phyloP scores from a whole-genome alignment of 2,888 invertebrate species.

The Cryptophagus acutangulus region DNA sequence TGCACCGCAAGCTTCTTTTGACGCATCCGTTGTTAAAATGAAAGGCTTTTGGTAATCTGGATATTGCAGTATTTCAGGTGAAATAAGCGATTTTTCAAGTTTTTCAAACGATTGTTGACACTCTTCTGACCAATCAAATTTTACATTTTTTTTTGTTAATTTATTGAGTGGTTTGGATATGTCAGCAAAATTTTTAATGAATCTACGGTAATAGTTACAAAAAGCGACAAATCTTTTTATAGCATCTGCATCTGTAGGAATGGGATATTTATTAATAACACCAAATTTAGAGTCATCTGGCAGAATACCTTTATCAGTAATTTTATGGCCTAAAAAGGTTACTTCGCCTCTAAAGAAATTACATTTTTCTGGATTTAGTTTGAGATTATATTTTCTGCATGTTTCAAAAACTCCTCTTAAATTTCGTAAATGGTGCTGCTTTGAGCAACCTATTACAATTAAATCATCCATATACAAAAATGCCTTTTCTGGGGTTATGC shows the following conservation, averaged over 20 bases:
- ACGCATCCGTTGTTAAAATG: conserved; percentile 16
- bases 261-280: conserved; percentile 10
- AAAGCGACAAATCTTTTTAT: conserved; percentile 11
- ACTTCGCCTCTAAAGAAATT: conserved; percentile 22
- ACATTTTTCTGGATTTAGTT: conserved; percentile 22
- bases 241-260: conserved; percentile 9
- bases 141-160: conserved; percentile 9
- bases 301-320: conserved; percentile 10
- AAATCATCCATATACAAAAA: conserved; percentile 31
- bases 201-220: conserved; percentile 11
- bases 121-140: conserved; percentile 13
- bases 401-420: conserved; percentile 13
- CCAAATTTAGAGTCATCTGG: conserved; percentile 8
- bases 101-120: conserved; percentile 13
- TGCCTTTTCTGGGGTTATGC: conserved; percentile 18
- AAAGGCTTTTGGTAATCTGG: conserved; percentile 17
- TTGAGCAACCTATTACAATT: conserved; percentile 24
- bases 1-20: conserved; percentile 15
- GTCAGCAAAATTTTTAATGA: conserved; percentile 15
- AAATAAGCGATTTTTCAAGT: conserved; percentile 11
- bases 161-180: conserved; percentile 11
- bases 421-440: conserved; percentile 14
- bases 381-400: conserved; percentile 9
- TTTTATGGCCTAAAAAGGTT: conserved; percentile 16
- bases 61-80: conserved; percentile 16